phyloP scores from a whole-genome alignment of 2,797 vertebrate genomes.

The Garrulus glandarius region DNA sequence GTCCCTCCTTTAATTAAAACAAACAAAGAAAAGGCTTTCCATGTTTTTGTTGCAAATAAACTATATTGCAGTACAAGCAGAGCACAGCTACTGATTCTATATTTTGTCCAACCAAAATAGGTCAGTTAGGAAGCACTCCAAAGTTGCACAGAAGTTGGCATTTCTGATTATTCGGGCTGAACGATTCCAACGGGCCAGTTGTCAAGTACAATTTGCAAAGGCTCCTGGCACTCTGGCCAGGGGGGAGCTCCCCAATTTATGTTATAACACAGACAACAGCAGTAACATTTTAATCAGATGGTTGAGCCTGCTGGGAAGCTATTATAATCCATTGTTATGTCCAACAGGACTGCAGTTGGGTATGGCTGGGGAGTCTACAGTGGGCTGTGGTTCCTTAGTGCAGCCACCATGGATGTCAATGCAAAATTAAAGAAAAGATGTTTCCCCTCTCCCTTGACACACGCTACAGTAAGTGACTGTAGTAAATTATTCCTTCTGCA shows the following conservation, averaged over 20 bases:
- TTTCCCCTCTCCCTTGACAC: background rate
- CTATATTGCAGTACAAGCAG: background rate
- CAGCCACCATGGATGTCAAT: background rate
- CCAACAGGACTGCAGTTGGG: background rate
- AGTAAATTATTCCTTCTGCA: background rate
- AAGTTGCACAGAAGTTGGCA: background rate
- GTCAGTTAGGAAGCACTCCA: background rate
- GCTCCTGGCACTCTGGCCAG: background rate
- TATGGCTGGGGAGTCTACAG: background rate
- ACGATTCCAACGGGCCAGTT: background rate
- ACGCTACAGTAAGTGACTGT: background rate
- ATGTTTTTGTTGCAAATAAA: background rate
- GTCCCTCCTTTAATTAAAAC: background rate
- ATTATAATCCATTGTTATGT: background rate
- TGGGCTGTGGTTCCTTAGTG: background rate
- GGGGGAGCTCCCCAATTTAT: constrained; percentile 1
- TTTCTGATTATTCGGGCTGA: background rate
- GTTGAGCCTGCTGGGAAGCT: background rate
- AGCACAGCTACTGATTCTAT: background rate
- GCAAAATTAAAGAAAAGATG: background rate
- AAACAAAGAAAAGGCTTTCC: background rate
- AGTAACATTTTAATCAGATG: constrained; percentile 18
- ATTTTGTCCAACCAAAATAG: background rate
- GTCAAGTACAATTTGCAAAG: constrained; percentile 24
- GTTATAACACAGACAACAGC: background rate